phyloP scores from a whole-genome alignment of 2,888 invertebrate species.

The Callyntrura sp. region DNA sequence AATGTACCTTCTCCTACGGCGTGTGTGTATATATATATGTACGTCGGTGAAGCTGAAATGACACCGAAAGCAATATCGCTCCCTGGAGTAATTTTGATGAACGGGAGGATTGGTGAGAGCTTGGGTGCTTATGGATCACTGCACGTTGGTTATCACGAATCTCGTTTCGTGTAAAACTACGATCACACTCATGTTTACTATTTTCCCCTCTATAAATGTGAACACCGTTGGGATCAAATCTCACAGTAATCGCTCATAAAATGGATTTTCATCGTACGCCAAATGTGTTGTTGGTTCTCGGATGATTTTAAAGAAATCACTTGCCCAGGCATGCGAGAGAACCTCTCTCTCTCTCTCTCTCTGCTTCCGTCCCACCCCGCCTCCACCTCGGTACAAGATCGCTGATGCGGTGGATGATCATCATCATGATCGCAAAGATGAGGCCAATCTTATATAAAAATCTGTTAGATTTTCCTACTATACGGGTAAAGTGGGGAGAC shows the following conservation, averaged over 20 bases:
- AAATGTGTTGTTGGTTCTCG: background rate
- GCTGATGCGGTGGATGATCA: background rate
- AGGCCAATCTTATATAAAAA: background rate
- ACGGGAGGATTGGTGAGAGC: background rate
- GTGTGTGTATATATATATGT: no score
- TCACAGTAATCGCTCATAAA: conserved; percentile 9
- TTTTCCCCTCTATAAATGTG: background rate
- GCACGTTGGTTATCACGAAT: background rate
- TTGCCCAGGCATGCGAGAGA: background rate
- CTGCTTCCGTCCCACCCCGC: no score
- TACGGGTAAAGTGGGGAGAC: background rate
- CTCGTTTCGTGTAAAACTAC: background rate
- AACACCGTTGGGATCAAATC: background rate
- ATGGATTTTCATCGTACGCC: conserved; percentile 16
- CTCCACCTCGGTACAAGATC: background rate
- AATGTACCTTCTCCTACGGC: background rate
- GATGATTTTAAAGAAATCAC: background rate
- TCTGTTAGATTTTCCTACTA: background rate
- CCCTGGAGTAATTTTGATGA: conserved; percentile 36
- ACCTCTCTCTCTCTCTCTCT: background rate
- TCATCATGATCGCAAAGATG: background rate
- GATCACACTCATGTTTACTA: background rate
- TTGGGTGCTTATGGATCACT: background rate
- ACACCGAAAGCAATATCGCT: background rate
- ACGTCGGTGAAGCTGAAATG: conserved; percentile 1